A percentile compares a stretch with the other conserved stretches of the same genome.
phyloP scores from a whole-genome alignment of 2,113 vertebrate genomes.

The Pteronura brasiliensis region DNA sequence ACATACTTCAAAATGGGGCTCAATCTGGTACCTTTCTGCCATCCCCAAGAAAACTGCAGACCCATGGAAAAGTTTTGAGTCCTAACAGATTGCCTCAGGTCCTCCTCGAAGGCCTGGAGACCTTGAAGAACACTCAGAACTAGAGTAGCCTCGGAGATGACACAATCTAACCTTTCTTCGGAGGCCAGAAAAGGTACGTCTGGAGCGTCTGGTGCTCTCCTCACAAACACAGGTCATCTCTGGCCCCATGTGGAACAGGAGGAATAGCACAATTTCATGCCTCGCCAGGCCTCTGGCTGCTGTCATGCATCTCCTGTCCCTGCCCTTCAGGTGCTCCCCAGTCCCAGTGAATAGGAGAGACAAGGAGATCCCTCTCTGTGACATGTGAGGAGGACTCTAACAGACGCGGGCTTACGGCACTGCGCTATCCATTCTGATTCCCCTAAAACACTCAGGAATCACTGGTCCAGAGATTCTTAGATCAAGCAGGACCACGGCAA shows the following conservation, averaged over 20 bases:
- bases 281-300: fast-evolving
- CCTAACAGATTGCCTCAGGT: background rate
- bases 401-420: fast-evolving
- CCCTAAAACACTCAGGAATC: background rate
- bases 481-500: background rate
- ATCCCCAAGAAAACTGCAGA: background rate
- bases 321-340: background rate
- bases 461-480: background rate
- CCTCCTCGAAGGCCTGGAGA: fast-evolving
- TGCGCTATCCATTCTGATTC: background rate
- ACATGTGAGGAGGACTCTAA: no score
- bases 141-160: fast-evolving
- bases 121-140: background rate
- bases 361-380: background rate
- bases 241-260: background rate
- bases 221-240: background rate
- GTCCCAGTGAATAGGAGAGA: background rate
- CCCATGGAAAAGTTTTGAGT: fast-evolving
- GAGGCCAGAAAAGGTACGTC: background rate
- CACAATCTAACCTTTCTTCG: background rate
- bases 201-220: background rate
- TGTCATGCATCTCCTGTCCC: fast-evolving
- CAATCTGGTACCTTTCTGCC: no score
- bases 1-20: background rate
- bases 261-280: fast-evolving